phyloP scores from a whole-genome alignment of 2,797 vertebrate species.

The Lates japonicus region DNA sequence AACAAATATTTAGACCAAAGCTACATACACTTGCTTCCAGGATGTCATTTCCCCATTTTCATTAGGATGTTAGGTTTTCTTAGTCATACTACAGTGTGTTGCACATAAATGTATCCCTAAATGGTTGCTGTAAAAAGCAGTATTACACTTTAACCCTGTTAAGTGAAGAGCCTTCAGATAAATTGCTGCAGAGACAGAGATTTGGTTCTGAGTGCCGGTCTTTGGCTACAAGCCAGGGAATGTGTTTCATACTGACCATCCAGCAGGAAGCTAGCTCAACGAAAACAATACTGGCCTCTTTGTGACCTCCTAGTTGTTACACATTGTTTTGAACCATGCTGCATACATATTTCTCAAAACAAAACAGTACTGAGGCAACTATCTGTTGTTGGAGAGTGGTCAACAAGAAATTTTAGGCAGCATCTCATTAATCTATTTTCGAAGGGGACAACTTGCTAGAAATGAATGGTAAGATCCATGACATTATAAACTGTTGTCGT shows the following conservation, averaged over 20 bases:
- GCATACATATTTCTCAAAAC: constrained; percentile 1
- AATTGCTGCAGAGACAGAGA: constrained; percentile 22
- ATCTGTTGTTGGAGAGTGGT: background rate
- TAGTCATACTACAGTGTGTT: background rate
- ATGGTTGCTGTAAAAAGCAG: background rate
- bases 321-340: constrained; percentile 8
- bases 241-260: constrained; percentile 19
- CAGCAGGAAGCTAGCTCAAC: constrained; percentile 54
- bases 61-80: background rate
- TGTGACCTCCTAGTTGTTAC: constrained; percentile 2
- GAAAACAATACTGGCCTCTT: constrained; percentile 36
- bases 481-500: background rate
- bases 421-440: background rate
- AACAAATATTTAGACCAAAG: too few relatives aligned
- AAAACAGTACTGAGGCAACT: background rate
- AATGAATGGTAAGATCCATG: background rate
- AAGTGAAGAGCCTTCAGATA: constrained; percentile 25
- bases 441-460: background rate
- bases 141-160: background rate
- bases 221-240: constrained; percentile 53
- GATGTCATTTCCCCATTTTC: background rate
- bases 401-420: background rate
- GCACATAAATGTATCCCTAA: background rate
- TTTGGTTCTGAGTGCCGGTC: constrained; percentile 6
- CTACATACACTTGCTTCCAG: background rate